Percentiles rank a stretch among this genome's conserved stretches.
Conservation (phyloP, 2,113 vertebrate genomes). For the Delphinus delphis region DNA sequence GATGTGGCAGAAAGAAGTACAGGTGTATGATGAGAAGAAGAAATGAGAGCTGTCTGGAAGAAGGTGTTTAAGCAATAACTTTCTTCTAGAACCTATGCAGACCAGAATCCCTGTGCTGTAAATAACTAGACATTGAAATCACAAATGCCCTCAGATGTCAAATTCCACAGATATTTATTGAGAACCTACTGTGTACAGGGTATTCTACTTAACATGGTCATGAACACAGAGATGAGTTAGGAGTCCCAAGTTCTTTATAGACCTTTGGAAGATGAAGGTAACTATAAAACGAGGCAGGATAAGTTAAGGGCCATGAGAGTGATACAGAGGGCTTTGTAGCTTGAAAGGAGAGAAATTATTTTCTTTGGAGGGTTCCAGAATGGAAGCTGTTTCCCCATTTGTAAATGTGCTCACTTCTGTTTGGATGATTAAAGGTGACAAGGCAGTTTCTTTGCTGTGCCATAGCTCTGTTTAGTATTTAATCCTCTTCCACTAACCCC, state of each 20-base stretch:
- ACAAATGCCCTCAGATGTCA: neutral
- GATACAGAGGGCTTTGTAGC: neutral
- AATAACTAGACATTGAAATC: neutral
- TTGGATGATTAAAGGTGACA: neutral
- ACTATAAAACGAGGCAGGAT: neutral
- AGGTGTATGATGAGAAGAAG: neutral
- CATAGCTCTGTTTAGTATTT: conserved; percentile 31
- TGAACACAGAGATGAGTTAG: neutral
- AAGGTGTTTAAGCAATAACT: neutral
- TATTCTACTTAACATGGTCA: neutral
- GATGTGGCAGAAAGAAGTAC: neutral
- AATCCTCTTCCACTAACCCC: neutral
- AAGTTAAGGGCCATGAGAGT: neutral
- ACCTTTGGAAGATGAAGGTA: neutral
- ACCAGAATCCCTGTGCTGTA: neutral
- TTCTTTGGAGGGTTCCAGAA: neutral
- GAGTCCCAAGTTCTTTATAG: neutral
- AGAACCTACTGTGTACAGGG: neutral
- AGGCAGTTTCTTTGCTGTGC: neutral
- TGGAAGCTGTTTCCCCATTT: neutral
- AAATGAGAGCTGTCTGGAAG: neutral
- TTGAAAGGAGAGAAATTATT: neutral
- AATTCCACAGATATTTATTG: neutral
- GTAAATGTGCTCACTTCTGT: neutral
- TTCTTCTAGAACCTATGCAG: neutral